phyloP scores from a whole-genome alignment of 2,888 invertebrate genomes.

The Drosophila putrida region DNA sequence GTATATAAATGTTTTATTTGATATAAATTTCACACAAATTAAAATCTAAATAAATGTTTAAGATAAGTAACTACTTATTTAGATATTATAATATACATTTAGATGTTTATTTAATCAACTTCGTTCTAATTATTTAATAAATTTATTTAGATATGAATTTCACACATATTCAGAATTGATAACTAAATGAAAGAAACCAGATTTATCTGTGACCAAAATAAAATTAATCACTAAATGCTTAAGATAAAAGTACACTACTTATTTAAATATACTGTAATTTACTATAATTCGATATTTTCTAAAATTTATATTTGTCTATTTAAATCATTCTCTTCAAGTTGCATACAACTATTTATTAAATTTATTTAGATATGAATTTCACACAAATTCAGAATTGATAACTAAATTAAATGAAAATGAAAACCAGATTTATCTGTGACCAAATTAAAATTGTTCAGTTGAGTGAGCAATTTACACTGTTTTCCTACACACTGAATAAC shows the following conservation, averaged over 20 bases:
- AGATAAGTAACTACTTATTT: no score
- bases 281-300: no score
- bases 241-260: no score
- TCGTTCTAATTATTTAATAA: no score
- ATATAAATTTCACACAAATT: no score
- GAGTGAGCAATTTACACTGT: constrained; percentile 15
- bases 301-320: no score
- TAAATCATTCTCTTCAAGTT: no score
- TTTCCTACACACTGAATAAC: not conserved
- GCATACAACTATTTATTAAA: not conserved
- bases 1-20: no score
- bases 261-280: no score
- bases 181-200: not conserved
- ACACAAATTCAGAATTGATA: not conserved
- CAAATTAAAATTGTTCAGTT: constrained; percentile 41
- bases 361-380: not conserved
- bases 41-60: no score
- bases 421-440: not conserved
- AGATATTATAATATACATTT: no score
- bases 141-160: not conserved
- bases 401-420: not conserved
- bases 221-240: constrained; percentile 30
- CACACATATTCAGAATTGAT: not conserved
- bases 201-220: constrained; percentile 21
- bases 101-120: no score